Conservation (phyloP, 1,140 invertebrate species). For the Olivierus martensii region DNA sequence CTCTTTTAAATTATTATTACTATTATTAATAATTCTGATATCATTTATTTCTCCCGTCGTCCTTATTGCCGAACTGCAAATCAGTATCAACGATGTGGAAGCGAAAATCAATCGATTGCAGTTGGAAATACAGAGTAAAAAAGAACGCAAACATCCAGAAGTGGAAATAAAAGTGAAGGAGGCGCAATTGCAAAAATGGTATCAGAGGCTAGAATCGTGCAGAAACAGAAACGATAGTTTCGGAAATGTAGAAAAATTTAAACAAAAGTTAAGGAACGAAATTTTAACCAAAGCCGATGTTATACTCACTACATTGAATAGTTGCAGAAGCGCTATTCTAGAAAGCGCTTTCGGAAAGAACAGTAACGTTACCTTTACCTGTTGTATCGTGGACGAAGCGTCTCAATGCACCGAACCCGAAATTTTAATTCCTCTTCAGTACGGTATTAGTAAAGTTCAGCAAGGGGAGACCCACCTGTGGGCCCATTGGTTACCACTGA, state of each 20-base stretch:
- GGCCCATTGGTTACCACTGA: no score
- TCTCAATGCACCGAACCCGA: slow-evolving; percentile 11
- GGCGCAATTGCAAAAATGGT: background rate
- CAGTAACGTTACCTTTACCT: background rate
- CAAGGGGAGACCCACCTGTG: no score
- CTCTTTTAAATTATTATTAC: no score
- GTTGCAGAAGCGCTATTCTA: slow-evolving; percentile 1
- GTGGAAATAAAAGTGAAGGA: background rate
- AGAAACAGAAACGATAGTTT: background rate
- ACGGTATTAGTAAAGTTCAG: slow-evolving; percentile 12
- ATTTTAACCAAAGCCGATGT: slow-evolving; percentile 8
- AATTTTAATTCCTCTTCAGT: slow-evolving; percentile 8
- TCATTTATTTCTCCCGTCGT: background rate
- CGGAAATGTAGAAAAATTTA: background rate
- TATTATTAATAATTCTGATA: background rate
- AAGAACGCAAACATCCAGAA: no score
- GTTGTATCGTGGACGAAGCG: slow-evolving; percentile 13
- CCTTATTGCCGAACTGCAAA: background rate
- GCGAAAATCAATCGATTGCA: slow-evolving; percentile 9
- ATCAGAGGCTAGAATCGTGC: background rate
- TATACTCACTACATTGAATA: slow-evolving; percentile 1
- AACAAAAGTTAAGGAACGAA: background rate
- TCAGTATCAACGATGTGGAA: slow-evolving; percentile 1
- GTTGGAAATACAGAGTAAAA: slow-evolving; percentile 7
- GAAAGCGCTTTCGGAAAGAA: background rate